Base-by-base conservation (phyloP, 2,888 invertebrate genomes). In the Lutraria lutraria region DNA sequence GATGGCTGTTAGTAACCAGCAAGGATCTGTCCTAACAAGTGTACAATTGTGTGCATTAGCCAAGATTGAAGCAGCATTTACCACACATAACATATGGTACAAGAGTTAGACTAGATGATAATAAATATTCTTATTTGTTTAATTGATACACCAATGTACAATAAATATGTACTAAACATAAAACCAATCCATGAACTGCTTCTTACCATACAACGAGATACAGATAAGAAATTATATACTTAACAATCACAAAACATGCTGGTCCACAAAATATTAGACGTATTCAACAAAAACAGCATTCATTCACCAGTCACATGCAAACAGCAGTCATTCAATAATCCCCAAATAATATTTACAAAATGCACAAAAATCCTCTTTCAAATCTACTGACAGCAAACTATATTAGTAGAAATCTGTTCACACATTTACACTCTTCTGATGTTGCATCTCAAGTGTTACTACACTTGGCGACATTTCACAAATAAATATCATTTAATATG, bases 331-430 rank as follows among this genome's bases (percentile, higher is more conserved):
- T 68, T 68, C 63, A n/a, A 25, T 68, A n/a, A 25, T 68, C 25
- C 63, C 63, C n/a, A 68, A 68, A 68, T 68, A 25, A 68, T 68
- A 68, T 68, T 68, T 68, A 68, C 63, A 68, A 68, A 68, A 68
- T 68, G 63, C 63, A 68, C 63, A n/a, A 68, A 68, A 68, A 25
- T 25, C 43, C 10, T 68, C n/a, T 68, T 25, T 25, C 25, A 10
- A 68, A n/a, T 68, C 63, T 68, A 8, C 63, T 68, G 63, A 68
- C n/a, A 68, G 25, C 63, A 68, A 25, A 25, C 56, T 12, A n/a
- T n/a, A n/a, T n/a, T 68, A 10, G 63, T 68, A 25, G 63, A 25
- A 25, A 25, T n/a, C n/a, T 21, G 21, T 68, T 25, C 63, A 68
- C n/a, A 68, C 13, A 68, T n/a, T 25, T n/a, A 25, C 25, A 68